Conservation (phyloP, 2,113 vertebrate species). For the Axis porcinus region DNA sequence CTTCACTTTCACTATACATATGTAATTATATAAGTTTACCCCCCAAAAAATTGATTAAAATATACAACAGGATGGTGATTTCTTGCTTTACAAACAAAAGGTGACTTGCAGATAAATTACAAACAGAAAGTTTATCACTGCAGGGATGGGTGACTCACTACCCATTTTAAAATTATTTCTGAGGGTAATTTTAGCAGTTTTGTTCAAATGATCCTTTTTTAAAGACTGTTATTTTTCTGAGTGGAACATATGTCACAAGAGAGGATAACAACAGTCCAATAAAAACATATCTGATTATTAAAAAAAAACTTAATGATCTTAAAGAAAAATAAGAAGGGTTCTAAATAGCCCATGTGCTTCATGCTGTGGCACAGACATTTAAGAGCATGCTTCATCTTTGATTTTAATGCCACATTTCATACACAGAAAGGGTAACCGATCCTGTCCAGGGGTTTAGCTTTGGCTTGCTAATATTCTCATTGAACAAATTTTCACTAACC, state of each 20-base stretch:
- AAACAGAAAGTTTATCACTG: slow-evolving; percentile 12
- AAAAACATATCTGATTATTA: slow-evolving; percentile 70
- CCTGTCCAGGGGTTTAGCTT: not conserved
- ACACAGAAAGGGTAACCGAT: not conserved
- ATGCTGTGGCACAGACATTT: not conserved
- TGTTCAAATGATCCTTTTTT: slow-evolving; percentile 54
- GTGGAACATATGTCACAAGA: slow-evolving; percentile 53
- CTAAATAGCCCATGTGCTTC: not conserved
- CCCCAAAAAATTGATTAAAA: not conserved
- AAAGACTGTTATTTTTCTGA: slow-evolving; percentile 67
- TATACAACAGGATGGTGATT: not conserved
- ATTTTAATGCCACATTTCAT: not conserved
- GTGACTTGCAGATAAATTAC: not conserved
- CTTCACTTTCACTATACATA: not conserved
- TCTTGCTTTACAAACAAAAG: slow-evolving; percentile 31
- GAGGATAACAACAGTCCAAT: slow-evolving; percentile 67
- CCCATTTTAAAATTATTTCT: slow-evolving; percentile 52
- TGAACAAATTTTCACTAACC: not conserved
- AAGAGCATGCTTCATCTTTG: not conserved
- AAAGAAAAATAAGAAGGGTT: not conserved
- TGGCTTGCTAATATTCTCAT: not conserved
- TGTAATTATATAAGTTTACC: not conserved
- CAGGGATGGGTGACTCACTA: slow-evolving; percentile 7
- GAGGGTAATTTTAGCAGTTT: slow-evolving; percentile 51
- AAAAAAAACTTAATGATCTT: not conserved